These are phyloP conservation scores for Heliornis fulica DNA, from an alignment of 2,113 vertebrate genomes.

Conservation along the genomic window DNA sequence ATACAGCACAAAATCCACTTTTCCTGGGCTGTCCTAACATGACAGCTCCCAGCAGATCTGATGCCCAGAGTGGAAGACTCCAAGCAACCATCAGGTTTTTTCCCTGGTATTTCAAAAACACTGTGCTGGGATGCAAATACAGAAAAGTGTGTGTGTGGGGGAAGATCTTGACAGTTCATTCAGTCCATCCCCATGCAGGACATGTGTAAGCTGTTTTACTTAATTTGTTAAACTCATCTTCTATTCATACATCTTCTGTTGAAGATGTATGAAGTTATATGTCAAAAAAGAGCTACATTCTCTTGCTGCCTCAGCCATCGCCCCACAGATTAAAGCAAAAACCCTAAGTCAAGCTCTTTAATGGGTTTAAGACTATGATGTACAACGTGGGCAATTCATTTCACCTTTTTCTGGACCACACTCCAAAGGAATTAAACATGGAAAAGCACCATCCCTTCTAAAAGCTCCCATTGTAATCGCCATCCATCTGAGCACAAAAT, in stretches of 20 bases:
- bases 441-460: background rate
- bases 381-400: background rate
- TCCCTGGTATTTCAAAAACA: background rate
- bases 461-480: background rate
- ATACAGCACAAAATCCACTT: background rate
- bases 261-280: background rate
- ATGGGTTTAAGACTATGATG: background rate
- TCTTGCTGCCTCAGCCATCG: background rate
- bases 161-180: background rate
- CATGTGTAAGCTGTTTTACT: background rate
- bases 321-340: background rate
- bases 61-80: background rate
- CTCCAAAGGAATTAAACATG: background rate
- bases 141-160: background rate
- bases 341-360: background rate
- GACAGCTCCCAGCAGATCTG: background rate
- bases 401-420: background rate
- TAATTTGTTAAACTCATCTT: background rate
- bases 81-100: background rate
- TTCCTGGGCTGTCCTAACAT: background rate
- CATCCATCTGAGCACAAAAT: background rate
- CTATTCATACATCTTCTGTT: background rate
- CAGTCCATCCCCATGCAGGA: background rate
- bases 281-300: background rate
- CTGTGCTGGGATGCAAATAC: background rate